phyloP scores from a whole-genome alignment of 2,888 invertebrate species.

The Notodonta ziczac region DNA sequence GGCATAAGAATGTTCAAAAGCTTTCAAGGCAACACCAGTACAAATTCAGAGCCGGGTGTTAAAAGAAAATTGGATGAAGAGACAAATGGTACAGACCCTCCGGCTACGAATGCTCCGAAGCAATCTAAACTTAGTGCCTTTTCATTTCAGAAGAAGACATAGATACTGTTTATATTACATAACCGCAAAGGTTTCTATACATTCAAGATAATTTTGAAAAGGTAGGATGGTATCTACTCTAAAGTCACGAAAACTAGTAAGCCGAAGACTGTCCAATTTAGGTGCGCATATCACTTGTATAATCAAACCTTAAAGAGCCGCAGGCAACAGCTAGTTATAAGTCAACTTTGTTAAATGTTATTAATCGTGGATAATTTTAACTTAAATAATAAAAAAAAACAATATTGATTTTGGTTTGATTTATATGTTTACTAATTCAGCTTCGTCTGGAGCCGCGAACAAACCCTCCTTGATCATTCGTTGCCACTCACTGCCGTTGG shows the following conservation, averaged over 20 bases:
- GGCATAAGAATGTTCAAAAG: conserved; percentile 82
- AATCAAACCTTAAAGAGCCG: no score
- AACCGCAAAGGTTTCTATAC: no score
- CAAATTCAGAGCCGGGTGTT: conserved; percentile 45
- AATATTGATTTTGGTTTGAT: conserved; percentile 7
- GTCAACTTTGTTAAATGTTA: conserved; percentile 6
- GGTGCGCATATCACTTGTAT: no score
- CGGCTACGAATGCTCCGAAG: conserved; percentile 63
- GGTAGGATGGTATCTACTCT: no score
- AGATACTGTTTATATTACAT: conserved; percentile 7
- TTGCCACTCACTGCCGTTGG: conserved; percentile 91
- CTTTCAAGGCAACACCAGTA: conserved; percentile 49
- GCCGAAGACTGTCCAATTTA: no score
- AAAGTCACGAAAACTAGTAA: no score
- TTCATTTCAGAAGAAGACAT: conserved; percentile 70
- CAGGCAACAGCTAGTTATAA: not conserved
- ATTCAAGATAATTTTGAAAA: no score
- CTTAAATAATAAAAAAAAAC: conserved; percentile 1
- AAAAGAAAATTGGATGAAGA: conserved; percentile 72
- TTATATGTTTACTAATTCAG: conserved; percentile 66
- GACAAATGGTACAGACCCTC: conserved; percentile 45
- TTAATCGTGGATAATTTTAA: conserved; percentile 1
- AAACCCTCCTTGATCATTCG: conserved; percentile 86
- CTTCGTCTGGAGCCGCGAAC: conserved; percentile 81
- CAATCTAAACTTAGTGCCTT: conserved; percentile 80